These are phyloP conservation scores for Cryptotermes secundus DNA, from an alignment of 1,140 invertebrate species.

Conservation along the genomic window DNA sequence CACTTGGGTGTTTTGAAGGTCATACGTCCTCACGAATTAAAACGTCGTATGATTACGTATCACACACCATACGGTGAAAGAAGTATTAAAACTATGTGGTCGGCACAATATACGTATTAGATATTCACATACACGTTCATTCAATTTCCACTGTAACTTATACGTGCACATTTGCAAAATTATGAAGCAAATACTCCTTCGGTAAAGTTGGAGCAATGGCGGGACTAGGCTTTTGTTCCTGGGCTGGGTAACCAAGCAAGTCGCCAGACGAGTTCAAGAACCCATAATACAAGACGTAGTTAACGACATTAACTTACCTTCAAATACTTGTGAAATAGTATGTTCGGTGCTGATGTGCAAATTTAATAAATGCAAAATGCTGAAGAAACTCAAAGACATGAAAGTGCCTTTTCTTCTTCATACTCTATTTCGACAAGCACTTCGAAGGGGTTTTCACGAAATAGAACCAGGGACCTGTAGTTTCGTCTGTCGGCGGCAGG, in stretches of 20 bases:
- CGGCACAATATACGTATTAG: no score
- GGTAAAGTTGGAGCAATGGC: background rate
- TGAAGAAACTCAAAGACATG: background rate
- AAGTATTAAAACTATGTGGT: no score
- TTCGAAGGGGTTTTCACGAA: slow-evolving; percentile 5
- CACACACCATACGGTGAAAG: no score
- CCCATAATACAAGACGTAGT: background rate
- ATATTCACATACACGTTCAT: no score
- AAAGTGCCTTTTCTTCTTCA: background rate
- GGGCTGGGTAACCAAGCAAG: background rate
- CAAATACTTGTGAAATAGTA: background rate
- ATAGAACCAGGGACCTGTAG: slow-evolving; percentile 5
- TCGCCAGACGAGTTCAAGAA: background rate
- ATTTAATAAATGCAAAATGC: background rate
- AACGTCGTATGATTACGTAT: no score
- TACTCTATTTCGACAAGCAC: background rate
- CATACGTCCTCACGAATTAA: no score
- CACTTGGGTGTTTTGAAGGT: no score
- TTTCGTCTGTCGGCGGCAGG: background rate
- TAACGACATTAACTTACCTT: background rate
- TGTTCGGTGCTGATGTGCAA: background rate
- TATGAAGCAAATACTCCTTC: background rate
- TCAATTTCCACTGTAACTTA: background rate
- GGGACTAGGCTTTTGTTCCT: background rate
- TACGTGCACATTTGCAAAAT: background rate